phyloP scores from a whole-genome alignment of 30 jellyfish, hydroid and myxozoan species.

The Aurelia coerulea region DNA sequence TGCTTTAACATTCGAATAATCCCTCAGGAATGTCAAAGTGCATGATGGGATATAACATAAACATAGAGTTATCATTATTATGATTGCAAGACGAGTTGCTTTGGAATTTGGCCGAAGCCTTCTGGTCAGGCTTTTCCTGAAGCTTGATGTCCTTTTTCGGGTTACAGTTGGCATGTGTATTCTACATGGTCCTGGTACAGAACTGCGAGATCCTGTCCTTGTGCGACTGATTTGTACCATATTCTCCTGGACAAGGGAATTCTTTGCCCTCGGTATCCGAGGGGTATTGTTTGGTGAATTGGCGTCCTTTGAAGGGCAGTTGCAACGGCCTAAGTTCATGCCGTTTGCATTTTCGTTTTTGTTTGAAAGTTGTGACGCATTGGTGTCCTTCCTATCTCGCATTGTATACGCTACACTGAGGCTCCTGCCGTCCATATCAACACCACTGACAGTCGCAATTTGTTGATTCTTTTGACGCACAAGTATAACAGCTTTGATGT shows the following conservation, averaged over 20 bases:
- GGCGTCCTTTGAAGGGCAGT: neutral
- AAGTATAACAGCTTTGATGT: slow-evolving; percentile 35
- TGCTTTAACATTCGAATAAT: slow-evolving; percentile 27
- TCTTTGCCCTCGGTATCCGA: neutral
- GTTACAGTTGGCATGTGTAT: neutral
- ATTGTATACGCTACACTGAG: neutral
- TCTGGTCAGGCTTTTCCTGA: neutral
- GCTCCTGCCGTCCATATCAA: neutral
- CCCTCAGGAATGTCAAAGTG: slow-evolving; percentile 59
- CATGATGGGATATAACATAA: slow-evolving; percentile 59
- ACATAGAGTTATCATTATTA: slow-evolving; percentile 34
- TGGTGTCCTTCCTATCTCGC: neutral
- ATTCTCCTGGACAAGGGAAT: neutral
- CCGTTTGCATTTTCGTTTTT: neutral
- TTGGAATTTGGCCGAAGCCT: slow-evolving; percentile 49
- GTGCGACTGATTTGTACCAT: neutral
- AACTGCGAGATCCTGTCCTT: neutral
- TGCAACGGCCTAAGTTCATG: neutral
- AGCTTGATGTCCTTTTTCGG: neutral
- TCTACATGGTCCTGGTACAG: neutral
- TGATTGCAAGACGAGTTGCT: slow-evolving; percentile 57
- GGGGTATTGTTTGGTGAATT: neutral
- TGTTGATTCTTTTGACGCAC: slow-evolving; percentile 40
- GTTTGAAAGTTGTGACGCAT: neutral
- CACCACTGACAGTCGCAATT: slow-evolving; percentile 16